Base-by-base conservation (phyloP, 2,797 vertebrate species). In the Tinamus major region DNA sequence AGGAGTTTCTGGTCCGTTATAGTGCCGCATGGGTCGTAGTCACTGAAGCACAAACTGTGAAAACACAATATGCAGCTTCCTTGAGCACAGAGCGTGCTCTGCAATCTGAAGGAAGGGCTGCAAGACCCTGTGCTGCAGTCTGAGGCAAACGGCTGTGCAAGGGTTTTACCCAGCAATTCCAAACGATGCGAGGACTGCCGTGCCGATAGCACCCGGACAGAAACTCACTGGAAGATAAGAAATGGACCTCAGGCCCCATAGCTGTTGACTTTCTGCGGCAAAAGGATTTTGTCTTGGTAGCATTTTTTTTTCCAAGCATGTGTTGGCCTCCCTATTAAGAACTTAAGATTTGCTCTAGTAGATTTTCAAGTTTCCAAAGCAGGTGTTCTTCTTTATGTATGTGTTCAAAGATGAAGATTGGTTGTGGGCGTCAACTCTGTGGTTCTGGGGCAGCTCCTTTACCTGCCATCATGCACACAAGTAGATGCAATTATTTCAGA, bases 151-250 rank as follows among this genome's bases (percentile, higher is more conserved):
- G 79, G 35, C 77, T 35, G 90, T 53, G 78, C 67, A 44, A 63
- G 65, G 19, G 27, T 85, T 93, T 23, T 79, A 87, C 93, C 82
- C 70, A 85, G 33, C 93, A 39, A 68, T 89, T 94, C 94, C 74
- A 94, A 91, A 94, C 46, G 83, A 91, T 87, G 83, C 74, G 88
- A 87, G 78, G 44, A 91, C 85, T 77, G 83, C 80, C 44, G 63
- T 64, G 75, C 85, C 95, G 94, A 95, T 81, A 90, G 48, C 88
- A 92, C 78, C 56, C 93, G 77, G 64, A 61, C 79, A 81, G 81
- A 85, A 94, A 44, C 48, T 74, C 62, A 9, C 24, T 39, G 80
- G 14, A 74, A 87, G 80, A 92, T 88, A 88, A 95, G 91, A 61
- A 92, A 74, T 46, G 59, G 68, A 17, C 81, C 87, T 72, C 56